These are phyloP conservation scores for Leptoclinus maculatus DNA, from an alignment of 2,797 vertebrate species.

Conservation along the genomic window DNA sequence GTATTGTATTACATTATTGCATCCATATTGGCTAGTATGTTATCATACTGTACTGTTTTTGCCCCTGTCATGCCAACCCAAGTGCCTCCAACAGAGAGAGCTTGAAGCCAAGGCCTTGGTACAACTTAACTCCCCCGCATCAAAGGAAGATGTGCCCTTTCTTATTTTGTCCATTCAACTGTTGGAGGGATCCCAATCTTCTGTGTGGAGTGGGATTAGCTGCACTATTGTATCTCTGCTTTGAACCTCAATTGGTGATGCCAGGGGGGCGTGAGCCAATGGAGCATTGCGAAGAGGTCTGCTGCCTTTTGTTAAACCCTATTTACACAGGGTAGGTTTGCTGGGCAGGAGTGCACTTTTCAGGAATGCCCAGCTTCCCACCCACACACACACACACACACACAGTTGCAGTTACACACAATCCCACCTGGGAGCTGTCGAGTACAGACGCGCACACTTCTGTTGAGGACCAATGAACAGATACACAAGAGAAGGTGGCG, in stretches of 20 bases:
- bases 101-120: slow-evolving; percentile 34
- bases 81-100: slow-evolving; percentile 17
- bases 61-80: slow-evolving; percentile 9
- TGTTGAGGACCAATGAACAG: slow-evolving; percentile 16
- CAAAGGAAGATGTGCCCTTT: slow-evolving; percentile 64
- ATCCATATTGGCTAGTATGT: slow-evolving; percentile 9
- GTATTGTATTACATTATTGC: neutral
- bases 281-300: slow-evolving; percentile 64
- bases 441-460: slow-evolving; percentile 2
- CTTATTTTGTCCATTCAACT: slow-evolving; percentile 63
- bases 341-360: slow-evolving; percentile 44
- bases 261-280: slow-evolving; percentile 73
- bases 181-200: slow-evolving; percentile 48
- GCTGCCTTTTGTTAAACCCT: slow-evolving; percentile 38
- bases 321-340: slow-evolving; percentile 57
- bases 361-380: slow-evolving; percentile 44
- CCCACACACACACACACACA: neutral
- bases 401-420: slow-evolving; percentile 23
- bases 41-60: slow-evolving; percentile 3
- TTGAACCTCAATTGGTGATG: slow-evolving; percentile 79
- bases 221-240: slow-evolving; percentile 63
- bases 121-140: slow-evolving; percentile 56
- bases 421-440: slow-evolving; percentile 44
- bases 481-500: slow-evolving; percentile 6
- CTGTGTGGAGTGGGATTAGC: slow-evolving; percentile 64